Percentiles rank a stretch among this genome's conserved stretches.
Conservation (phyloP, 2,888 invertebrate genomes). For the Drosophila kanekoi region DNA sequence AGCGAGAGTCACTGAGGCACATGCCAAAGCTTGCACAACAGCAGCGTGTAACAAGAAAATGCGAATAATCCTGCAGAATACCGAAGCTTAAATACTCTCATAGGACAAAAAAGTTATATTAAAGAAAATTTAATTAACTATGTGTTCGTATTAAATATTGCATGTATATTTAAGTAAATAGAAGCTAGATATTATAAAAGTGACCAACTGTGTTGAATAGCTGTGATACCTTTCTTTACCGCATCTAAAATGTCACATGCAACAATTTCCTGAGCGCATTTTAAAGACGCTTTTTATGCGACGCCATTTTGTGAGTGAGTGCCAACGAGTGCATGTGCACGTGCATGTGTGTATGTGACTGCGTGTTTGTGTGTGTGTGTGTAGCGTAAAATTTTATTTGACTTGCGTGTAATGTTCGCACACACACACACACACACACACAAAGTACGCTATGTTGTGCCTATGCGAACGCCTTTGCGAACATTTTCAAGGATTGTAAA, state of each 20-base stretch:
- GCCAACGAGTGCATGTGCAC: slow-evolving; percentile 42
- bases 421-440: slow-evolving; percentile 42
- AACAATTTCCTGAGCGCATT: slow-evolving; percentile 76
- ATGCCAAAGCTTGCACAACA: slow-evolving; percentile 63
- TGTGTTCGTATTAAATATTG: not conserved
- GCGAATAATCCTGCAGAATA: not conserved
- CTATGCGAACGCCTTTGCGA: slow-evolving; percentile 54
- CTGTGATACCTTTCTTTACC: not conserved
- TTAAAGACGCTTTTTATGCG: slow-evolving; percentile 74
- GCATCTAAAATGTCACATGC: slow-evolving; percentile 71
- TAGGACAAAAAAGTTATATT: not conserved
- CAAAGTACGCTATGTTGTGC: slow-evolving; percentile 31
- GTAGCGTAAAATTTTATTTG: slow-evolving; percentile 65
- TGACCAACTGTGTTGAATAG: slow-evolving; percentile 1
- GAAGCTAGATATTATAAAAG: not conserved
- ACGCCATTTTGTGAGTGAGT: slow-evolving; percentile 70
- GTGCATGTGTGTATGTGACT: slow-evolving; percentile 13
- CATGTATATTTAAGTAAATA: not conserved
- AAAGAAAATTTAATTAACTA: not conserved
- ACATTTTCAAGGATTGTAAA: slow-evolving; percentile 50
- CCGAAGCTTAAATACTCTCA: slow-evolving; percentile 15
- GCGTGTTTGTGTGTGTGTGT: slow-evolving; percentile 26
- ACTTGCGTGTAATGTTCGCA: slow-evolving; percentile 70
- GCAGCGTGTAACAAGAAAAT: slow-evolving; percentile 38
- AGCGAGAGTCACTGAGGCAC: slow-evolving; percentile 32